Conservation (phyloP, 2,888 invertebrate species). For the Pyrgus malvae region DNA sequence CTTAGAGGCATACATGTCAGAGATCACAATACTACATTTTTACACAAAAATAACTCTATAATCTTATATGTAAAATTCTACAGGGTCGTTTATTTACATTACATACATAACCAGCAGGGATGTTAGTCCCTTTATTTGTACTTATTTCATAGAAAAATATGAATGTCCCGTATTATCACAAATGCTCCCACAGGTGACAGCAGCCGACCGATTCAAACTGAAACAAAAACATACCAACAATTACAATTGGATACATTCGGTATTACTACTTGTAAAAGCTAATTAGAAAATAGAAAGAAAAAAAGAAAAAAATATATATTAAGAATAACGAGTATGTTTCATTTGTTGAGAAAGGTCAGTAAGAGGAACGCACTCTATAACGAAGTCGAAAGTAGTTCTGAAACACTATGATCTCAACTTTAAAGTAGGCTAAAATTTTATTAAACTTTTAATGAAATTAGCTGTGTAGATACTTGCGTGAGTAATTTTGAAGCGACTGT, state of each 20-base stretch:
- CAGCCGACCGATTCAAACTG: slow-evolving; percentile 76
- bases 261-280: no score
- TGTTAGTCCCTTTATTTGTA: slow-evolving; percentile 68
- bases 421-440: no score
- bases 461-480: no score
- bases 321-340: no score
- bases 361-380: no score
- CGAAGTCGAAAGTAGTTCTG: no score
- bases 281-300: no score
- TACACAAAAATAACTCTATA: slow-evolving; percentile 60
- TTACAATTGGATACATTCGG: neutral
- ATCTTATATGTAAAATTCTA: slow-evolving; percentile 41
- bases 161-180: slow-evolving; percentile 78
- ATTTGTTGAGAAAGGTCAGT: no score
- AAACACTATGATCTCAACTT: no score
- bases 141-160: slow-evolving; percentile 79
- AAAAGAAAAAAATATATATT: no score
- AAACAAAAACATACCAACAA: slow-evolving; percentile 47
- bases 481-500: no score
- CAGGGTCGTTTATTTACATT: slow-evolving; percentile 55
- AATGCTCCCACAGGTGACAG: slow-evolving; percentile 53
- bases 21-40: slow-evolving; percentile 53
- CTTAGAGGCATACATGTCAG: slow-evolving; percentile 21
- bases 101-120: slow-evolving; percentile 53
- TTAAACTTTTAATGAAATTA: no score